Conservation (phyloP, 2,888 invertebrate genomes). For the Tillus elongatus region DNA sequence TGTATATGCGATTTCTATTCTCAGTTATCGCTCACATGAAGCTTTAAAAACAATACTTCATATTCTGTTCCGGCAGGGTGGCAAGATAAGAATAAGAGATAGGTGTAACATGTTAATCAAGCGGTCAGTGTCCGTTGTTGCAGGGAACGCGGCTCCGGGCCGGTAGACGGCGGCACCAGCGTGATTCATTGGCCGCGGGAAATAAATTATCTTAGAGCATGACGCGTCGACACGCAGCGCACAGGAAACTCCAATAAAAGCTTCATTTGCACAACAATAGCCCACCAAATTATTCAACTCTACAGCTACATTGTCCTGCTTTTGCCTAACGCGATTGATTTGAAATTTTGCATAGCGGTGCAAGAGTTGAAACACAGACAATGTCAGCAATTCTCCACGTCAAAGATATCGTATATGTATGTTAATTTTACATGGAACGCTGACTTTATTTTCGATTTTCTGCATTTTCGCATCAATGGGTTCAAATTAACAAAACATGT, state of each 20-base stretch:
- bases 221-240: constrained; percentile 35
- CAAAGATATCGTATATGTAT: too few species aligned
- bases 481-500: too few species aligned
- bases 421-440: too few species aligned
- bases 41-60: too few species aligned
- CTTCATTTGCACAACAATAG: constrained; percentile 42
- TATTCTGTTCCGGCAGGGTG: too few species aligned
- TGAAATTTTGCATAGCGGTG: constrained; percentile 21
- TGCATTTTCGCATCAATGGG: too few species aligned
- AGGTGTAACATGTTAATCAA: constrained; percentile 33
- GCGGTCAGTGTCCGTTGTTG: constrained; percentile 23
- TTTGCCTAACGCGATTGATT: constrained; percentile 28
- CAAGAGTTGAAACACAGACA: too few species aligned
- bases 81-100: constrained; percentile 28
- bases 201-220: constrained; percentile 37
- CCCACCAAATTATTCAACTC: constrained; percentile 37
- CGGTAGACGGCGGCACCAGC: constrained; percentile 16
- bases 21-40: too few species aligned
- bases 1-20: too few species aligned
- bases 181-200: constrained; percentile 33
- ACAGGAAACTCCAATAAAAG: constrained; percentile 38
- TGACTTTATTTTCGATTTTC: too few species aligned
- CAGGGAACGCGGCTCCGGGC: too few species aligned
- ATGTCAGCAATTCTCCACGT: too few species aligned
- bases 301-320: constrained; percentile 27